phyloP scores from a whole-genome alignment of 2,797 vertebrate genomes.

The Phoeniculus purpureus region DNA sequence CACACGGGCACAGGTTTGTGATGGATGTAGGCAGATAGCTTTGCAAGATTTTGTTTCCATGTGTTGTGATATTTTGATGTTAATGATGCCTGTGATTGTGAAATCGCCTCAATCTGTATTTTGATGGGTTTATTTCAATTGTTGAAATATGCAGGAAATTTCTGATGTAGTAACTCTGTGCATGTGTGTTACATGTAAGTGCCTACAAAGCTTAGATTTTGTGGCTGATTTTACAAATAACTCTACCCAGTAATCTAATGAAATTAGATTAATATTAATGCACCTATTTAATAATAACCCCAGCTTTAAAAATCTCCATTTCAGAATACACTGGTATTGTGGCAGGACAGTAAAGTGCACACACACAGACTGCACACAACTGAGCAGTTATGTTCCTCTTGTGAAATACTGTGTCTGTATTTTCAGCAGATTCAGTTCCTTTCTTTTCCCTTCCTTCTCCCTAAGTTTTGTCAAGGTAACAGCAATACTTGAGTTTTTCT shows the following conservation, averaged over 20 bases:
- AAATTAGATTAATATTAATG: background rate
- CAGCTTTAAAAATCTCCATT: background rate
- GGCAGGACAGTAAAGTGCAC: background rate
- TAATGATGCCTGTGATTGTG: background rate
- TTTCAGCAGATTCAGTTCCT: background rate
- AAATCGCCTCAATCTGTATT: background rate
- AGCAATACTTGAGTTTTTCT: background rate
- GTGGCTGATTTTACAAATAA: background rate
- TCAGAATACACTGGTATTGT: background rate
- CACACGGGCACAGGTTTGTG: background rate
- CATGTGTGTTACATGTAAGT: background rate
- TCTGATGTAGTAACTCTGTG: background rate
- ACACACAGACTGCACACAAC: accelerated
- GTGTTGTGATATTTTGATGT: background rate
- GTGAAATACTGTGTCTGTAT: background rate
- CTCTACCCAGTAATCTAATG: background rate
- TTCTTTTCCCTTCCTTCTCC: background rate
- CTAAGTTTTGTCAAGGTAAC: background rate
- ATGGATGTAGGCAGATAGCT: background rate
- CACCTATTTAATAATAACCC: background rate
- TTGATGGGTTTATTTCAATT: background rate
- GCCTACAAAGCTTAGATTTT: background rate
- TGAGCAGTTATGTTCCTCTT: background rate
- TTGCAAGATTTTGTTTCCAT: background rate
- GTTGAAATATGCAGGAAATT: background rate